Evolutionary conservation across 2,888 invertebrate species (phyloP), one percentile per base, ranked within the genome.

Genomic region (Mesochorus sp.): DNA sequence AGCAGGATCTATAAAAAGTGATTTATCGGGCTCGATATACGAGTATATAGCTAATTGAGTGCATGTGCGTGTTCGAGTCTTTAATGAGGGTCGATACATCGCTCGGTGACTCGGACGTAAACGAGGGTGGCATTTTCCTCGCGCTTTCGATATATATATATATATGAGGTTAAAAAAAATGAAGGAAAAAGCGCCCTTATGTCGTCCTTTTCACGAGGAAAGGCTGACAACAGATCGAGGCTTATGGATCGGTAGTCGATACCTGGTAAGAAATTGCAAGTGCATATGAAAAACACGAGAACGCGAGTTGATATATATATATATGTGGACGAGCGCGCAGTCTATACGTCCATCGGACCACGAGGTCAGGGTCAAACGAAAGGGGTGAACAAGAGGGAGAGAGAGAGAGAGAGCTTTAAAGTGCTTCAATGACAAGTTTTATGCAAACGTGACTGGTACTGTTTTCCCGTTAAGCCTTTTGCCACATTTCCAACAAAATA

Each of bases 341-440:
- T 61, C 51, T 31, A 51, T 64, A 76, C 55, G 53, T 51, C 59
- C 49, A 59, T 17, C 71, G 76, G 77, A 81, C 53, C 83, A 59
- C 66, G 77, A 39, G 86, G 86, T 87, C 86, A 87, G 85, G 86
- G 86, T 83, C 85, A 79, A 73, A 37, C 34, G 39, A 55, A n/a
- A 49, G 66, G 53, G 67, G 71, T 53, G 42, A 70, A 8, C 59
- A 49, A 49, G 70, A 51, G 37, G 19, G 47, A 62, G 47, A 34
- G 28, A 67, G 21, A 19, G 12, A 44, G 42, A 39, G 66, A 68
- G 57, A 81, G 82, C 85, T 85, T 85, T 80, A 85, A 81, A 83
- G 85, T 83, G 84, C 84, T 87, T 85, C 86, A 78, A 82, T 79
- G 64, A 80, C 64, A 44, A 53, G 51, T 64, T 70, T 86, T 81